Percentiles rank a stretch among this genome's conserved stretches.
Evolutionary conservation across 2,888 invertebrate species (phyloP).

Genomic region (Caenorhabditis japonica): DNA sequence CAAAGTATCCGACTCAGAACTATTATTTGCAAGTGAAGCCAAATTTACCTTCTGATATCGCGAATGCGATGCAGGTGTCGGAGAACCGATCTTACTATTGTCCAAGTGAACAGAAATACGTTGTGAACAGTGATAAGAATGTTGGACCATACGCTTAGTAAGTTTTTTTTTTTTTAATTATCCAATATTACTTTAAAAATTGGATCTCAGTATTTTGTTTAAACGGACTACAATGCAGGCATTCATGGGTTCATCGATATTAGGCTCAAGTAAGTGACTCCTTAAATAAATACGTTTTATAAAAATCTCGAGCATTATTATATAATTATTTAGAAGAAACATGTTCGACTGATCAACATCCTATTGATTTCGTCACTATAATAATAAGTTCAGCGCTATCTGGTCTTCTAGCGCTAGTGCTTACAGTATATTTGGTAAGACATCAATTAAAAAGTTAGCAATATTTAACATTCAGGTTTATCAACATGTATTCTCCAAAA

Average conservation of each 20-base stretch:
- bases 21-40: slow-evolving; percentile 43
- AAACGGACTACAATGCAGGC: slow-evolving; percentile 56
- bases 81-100: slow-evolving; percentile 53
- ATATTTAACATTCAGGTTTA: too few relatives aligned
- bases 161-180: slow-evolving; percentile 24
- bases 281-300: background rate
- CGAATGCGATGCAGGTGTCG: slow-evolving; percentile 48
- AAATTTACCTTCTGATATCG: slow-evolving; percentile 27
- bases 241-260: slow-evolving; percentile 33
- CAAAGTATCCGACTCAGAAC: slow-evolving; percentile 33
- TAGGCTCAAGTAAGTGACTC: slow-evolving; percentile 41
- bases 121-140: slow-evolving; percentile 50
- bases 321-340: slow-evolving; percentile 45
- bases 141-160: slow-evolving; percentile 57
- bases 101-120: slow-evolving; percentile 59
- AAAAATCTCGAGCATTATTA: too few relatives aligned
- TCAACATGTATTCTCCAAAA: too few relatives aligned
- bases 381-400: slow-evolving; percentile 62
- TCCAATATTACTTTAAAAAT: background rate
- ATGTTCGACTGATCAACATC: slow-evolving; percentile 60
- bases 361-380: slow-evolving; percentile 61
- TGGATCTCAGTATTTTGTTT: slow-evolving; percentile 53
- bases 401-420: slow-evolving; percentile 56
- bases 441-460: too few relatives aligned
- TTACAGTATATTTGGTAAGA: slow-evolving; percentile 61